phyloP scores from a whole-genome alignment of 2,888 invertebrate genomes.

The Metalampra italica region DNA sequence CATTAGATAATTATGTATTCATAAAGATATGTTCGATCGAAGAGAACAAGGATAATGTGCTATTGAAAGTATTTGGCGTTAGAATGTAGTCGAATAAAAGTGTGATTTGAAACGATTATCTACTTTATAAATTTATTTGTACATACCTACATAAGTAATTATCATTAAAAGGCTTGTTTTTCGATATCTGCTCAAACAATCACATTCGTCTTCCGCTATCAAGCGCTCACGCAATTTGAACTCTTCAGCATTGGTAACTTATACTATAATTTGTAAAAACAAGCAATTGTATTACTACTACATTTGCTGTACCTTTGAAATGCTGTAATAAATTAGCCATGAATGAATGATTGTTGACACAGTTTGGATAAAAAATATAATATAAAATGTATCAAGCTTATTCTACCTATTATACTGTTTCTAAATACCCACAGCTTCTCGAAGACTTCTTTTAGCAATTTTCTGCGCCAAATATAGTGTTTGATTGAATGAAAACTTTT shows the following conservation, averaged over 20 bases:
- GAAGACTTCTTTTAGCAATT: constrained; percentile 30
- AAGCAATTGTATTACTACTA: too few relatives aligned
- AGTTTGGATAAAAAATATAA: too few relatives aligned
- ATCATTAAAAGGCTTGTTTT: constrained; percentile 15
- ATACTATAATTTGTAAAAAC: background rate
- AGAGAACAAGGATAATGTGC: constrained; percentile 25
- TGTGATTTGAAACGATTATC: background rate
- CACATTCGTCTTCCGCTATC: constrained; percentile 62
- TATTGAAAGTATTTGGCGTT: constrained; percentile 24
- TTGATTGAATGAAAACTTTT: constrained; percentile 11
- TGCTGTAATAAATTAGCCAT: too few relatives aligned
- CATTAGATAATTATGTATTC: constrained; percentile 35
- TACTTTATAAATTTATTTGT: background rate
- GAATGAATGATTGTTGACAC: too few relatives aligned
- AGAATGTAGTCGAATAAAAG: constrained; percentile 13
- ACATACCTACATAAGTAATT: background rate
- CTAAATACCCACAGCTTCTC: background rate
- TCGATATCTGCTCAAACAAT: constrained; percentile 45
- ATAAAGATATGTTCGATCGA: constrained; percentile 35
- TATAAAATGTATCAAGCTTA: too few relatives aligned
- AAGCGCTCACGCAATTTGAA: constrained; percentile 33
- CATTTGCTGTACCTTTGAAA: too few relatives aligned
- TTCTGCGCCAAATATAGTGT: constrained; percentile 43
- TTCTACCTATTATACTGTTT: too few relatives aligned
- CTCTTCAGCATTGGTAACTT: constrained; percentile 10